Base-by-base conservation (phyloP, 2,888 invertebrate species). In the Hypselothyrea guttata region DNA sequence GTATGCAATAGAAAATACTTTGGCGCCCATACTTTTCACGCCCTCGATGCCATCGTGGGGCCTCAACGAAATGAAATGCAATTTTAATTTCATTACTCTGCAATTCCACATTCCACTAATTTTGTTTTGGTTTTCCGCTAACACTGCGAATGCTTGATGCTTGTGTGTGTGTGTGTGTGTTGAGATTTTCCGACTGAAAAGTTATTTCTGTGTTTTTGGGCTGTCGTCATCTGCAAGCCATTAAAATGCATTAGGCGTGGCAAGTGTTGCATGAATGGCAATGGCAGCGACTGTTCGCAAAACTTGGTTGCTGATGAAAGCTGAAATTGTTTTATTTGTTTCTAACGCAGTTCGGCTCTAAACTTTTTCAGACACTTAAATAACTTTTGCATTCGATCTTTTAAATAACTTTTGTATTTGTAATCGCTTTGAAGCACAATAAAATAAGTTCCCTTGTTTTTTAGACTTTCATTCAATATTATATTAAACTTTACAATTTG, bases 191-290 rank as follows among this genome's bases (percentile, higher is more conserved):
- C 46, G 13, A 34, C 40, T 31, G 37, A 42, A 71, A 61, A 57
- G 45, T 42, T 66, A 55, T 61, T 71, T 66, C 13, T 41, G 57
- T 52, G 13, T 37, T 15, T 61, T 64, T 51, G 45, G 60, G 52
- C 54, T 55, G 69, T 52, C 64, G 28, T 42, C 65, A 60, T 42
- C 60, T 49, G 55, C 30, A 38, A 34, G 61, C 76, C 79, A 78
- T 82, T 78, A 73, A 82, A 78, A 82, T 78, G 79, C 83, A 82
- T 82, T 82, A 78, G 63, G 71, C 63, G 48, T 58, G 56, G 64
- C 68, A 51, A 49, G 44, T 56, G 53, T 51, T 59, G 51, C 67
- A 58, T 47, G 58, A 67, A 60, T 49, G 37, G 48, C 37, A 47
- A 35, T 47, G 37, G 37, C 58, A 45, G 13, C 15, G 12, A 33